Evolutionary conservation across 2,888 invertebrate genomes (phyloP).

Genomic region (Clistopyga incitator): DNA sequence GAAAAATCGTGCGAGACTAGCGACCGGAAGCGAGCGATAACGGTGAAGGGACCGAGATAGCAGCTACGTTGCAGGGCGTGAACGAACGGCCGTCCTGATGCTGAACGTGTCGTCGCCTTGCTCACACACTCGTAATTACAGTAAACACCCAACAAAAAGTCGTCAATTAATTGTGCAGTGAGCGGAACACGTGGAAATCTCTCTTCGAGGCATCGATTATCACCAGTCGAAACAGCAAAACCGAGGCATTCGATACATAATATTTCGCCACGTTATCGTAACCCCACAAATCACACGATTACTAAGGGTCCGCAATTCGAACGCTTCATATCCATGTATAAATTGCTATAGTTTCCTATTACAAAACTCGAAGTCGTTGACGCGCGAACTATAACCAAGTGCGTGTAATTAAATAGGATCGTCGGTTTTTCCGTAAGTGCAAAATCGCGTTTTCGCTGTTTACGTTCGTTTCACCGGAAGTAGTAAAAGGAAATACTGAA

Average conservation of each 20-base stretch:
- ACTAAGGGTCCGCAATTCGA: too few species aligned
- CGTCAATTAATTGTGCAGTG: background rate
- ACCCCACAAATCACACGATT: too few species aligned
- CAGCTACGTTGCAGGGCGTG: background rate
- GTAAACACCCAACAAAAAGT: background rate
- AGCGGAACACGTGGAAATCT: constrained; percentile 4
- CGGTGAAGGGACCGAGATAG: background rate
- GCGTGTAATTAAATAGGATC: too few species aligned
- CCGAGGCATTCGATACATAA: background rate
- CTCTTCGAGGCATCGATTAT: background rate
- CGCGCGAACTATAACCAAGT: too few species aligned
- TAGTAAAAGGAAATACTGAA: too few species aligned
- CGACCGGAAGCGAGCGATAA: background rate
- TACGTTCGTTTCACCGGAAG: too few species aligned
- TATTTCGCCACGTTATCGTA: too few species aligned
- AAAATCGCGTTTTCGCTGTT: too few species aligned
- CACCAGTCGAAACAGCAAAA: background rate
- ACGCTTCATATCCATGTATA: too few species aligned
- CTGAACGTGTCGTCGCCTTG: background rate
- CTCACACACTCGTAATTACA: background rate
- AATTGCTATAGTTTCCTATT: too few species aligned
- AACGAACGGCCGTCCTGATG: background rate
- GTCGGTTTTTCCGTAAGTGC: too few species aligned
- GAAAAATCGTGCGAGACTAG: background rate
- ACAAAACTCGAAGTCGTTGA: too few species aligned